Conservation (phyloP, 2,113 vertebrate genomes). For the Xenus cinereus region DNA sequence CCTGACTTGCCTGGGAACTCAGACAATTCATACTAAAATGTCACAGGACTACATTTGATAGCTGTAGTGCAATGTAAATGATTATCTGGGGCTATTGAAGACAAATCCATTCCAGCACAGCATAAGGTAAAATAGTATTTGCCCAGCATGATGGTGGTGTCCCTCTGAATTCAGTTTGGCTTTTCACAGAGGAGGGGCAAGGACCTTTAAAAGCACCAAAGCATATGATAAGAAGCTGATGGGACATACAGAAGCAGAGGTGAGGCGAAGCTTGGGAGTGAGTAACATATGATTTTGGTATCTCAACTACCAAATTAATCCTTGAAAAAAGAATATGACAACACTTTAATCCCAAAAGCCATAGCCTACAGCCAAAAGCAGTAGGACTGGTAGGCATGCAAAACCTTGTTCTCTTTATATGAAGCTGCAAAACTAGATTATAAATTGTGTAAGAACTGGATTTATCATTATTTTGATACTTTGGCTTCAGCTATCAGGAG, state of each 20-base stretch:
- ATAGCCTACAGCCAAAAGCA: not conserved
- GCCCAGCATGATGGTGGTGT: not conserved
- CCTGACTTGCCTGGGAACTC: not conserved
- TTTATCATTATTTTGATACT: not conserved
- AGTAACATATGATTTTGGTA: not conserved
- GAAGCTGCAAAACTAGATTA: not conserved
- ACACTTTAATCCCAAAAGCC: not conserved
- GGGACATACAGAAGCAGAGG: not conserved
- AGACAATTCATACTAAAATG: not conserved
- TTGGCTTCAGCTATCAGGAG: not conserved
- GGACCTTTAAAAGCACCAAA: not conserved
- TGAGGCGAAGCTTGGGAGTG: not conserved
- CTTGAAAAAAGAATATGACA: not conserved
- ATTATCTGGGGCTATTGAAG: not conserved
- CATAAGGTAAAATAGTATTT: not conserved
- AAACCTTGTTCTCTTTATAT: not conserved
- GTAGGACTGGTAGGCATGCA: not conserved
- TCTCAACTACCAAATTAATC: not conserved
- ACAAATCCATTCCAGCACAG: not conserved
- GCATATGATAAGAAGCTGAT: not conserved
- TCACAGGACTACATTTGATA: not conserved
- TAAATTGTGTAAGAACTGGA: not conserved
- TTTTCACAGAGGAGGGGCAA: not conserved
- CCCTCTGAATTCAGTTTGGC: not conserved
- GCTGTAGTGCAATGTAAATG: not conserved